phyloP scores from a whole-genome alignment of 1,140 invertebrate species.

The Penaeus vannamei region DNA sequence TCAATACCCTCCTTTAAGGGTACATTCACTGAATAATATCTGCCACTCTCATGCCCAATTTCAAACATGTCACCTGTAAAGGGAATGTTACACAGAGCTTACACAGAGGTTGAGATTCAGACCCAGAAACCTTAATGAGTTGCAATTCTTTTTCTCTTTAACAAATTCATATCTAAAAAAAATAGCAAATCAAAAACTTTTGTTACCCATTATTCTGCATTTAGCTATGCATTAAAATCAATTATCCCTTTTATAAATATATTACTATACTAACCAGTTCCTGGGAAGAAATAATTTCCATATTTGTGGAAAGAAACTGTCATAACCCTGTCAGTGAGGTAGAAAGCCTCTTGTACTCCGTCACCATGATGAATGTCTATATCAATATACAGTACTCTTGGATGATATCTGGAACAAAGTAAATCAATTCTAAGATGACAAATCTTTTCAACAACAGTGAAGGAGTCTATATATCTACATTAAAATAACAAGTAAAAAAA shows the following conservation, averaged over 20 bases:
- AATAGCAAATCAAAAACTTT: not conserved
- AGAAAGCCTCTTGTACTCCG: slow-evolving; percentile 99
- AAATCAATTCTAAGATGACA: slow-evolving; percentile 4
- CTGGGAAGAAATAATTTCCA: slow-evolving; percentile 98
- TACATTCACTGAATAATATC: slow-evolving; percentile 97
- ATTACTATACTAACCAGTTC: slow-evolving; percentile 78
- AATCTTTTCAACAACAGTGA: too few relatives aligned
- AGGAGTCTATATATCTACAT: too few relatives aligned
- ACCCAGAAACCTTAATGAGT: not conserved
- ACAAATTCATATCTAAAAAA: not conserved
- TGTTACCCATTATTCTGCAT: too few relatives aligned
- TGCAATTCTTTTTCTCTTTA: slow-evolving; percentile 11
- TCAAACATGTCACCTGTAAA: slow-evolving; percentile 94
- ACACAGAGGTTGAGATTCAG: not conserved
- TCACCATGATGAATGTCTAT: slow-evolving; percentile 99
- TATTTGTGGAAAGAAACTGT: slow-evolving; percentile 99
- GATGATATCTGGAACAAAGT: slow-evolving; percentile 83
- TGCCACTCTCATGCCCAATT: slow-evolving; percentile 91
- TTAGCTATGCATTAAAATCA: too few relatives aligned
- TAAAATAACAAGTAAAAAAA: too few relatives aligned
- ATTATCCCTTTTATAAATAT: too few relatives aligned
- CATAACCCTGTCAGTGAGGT: slow-evolving; percentile 98
- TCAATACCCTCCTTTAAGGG: slow-evolving; percentile 97
- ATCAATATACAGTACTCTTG: slow-evolving; percentile 97
- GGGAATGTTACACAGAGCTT: slow-evolving; percentile 28